phyloP scores from a whole-genome alignment of 2,888 invertebrate genomes.

The Nebria salina region DNA sequence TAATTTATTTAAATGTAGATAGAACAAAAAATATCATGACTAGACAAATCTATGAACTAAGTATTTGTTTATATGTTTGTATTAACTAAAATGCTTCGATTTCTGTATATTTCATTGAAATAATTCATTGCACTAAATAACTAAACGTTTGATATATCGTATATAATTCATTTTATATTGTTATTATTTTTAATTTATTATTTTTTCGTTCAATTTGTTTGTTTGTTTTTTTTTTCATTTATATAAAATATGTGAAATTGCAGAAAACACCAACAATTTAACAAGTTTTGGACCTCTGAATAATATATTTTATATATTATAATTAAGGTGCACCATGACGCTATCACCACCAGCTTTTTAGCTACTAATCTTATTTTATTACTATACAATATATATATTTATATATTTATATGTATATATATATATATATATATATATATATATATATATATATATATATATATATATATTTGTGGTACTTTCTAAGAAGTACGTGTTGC shows the following conservation, averaged over 20 bases:
- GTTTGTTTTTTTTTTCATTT: constrained; percentile 58
- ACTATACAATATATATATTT: constrained; percentile 8
- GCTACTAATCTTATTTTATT: constrained; percentile 14
- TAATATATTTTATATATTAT: constrained; percentile 57
- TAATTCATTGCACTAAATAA: not conserved
- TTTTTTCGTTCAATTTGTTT: constrained; percentile 8
- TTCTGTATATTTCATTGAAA: not conserved
- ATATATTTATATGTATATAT: constrained; percentile 16
- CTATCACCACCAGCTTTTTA: constrained; percentile 60
- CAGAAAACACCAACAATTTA: constrained; percentile 64
- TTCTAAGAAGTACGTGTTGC: not conserved
- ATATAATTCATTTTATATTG: not conserved
- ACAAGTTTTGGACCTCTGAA: constrained; percentile 64
- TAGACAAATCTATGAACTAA: not conserved
- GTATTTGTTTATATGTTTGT: not conserved
- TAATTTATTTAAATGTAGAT: not conserved
- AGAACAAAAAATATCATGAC: not conserved
- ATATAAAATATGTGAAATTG: constrained; percentile 65
- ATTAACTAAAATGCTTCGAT: not conserved
- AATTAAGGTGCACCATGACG: constrained; percentile 62
- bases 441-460: constrained; percentile 10
- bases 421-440: constrained; percentile 7
- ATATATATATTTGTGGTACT: not conserved
- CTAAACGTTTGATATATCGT: not conserved
- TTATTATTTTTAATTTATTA: not conserved